Conservation (phyloP, 2,113 vertebrate species). For the Porphyrio hochstetteri region DNA sequence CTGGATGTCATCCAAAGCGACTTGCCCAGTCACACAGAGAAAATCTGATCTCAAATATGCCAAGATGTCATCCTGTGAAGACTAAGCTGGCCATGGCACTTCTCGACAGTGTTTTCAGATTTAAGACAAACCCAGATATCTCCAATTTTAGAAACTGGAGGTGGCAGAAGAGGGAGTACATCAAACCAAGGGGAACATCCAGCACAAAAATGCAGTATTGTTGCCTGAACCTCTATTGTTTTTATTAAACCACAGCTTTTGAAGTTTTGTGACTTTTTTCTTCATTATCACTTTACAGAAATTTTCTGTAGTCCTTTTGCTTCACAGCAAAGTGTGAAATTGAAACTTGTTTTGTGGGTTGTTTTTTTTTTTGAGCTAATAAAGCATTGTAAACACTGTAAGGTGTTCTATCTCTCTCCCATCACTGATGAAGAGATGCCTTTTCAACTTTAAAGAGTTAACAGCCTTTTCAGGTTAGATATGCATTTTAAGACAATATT, state of each 20-base stretch:
- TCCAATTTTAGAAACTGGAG: background rate
- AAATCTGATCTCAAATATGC: background rate
- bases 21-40: background rate
- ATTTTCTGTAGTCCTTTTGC: background rate
- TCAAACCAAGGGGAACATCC: background rate
- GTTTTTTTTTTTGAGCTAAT: background rate
- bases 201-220: background rate
- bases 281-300: background rate
- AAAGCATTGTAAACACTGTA: background rate
- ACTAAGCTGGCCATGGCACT: background rate
- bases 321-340: background rate
- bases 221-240: background rate
- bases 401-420: background rate
- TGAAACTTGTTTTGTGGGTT: background rate
- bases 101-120: background rate
- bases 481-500: background rate
- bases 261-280: background rate
- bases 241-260: background rate
- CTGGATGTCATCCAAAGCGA: background rate
- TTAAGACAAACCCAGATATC: background rate
- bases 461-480: background rate
- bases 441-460: background rate
- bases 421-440: accelerated
- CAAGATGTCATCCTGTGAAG: background rate
- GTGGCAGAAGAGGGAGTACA: background rate